Base-by-base conservation (phyloP, 2,113 vertebrate species). In the Rhizomys pruinosus region DNA sequence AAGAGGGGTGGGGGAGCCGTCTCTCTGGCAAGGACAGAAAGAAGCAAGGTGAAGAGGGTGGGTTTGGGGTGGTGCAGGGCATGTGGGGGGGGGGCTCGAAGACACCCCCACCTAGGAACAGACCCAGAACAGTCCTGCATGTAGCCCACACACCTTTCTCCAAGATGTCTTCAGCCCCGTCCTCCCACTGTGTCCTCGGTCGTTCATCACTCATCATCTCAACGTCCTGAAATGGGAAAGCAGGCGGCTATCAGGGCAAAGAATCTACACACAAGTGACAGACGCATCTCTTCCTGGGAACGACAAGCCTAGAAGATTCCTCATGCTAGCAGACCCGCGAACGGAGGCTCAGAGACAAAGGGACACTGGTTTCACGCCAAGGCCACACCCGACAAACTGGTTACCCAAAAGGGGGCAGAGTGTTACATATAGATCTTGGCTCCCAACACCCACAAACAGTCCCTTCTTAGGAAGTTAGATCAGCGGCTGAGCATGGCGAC, bases 151-250 rank as follows among this genome's bases (percentile, higher is more conserved):
- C 92, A 99, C 99, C 99, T 98, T 99, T 99, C 97, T 99, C 99
- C 94, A 99, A 94, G 87, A 99, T 99, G 78, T 99, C 99, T 89
- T 99, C 99, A 0, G 98, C 99, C 25, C 99, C 99, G 0, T 99
- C 99, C 71, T 99, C 99, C 99, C 99, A 99, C 68, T 99, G 98
- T n/a, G 87, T 99, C 99, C 73, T 99, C 99, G 0, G n/a, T 99
- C 99, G n/a, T 89, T 99, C 99, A n/a, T 99, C n/a, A 99, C 92
- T 99, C 99, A 72, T 99, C 99, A 0, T 99, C 99, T 90, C n/a
- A n/a, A 99, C 99, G 89, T 99, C 99, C n/a, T 99, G 84, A 6
- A 94, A 72, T 77, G 15, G 44, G 17, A 85, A 91, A 15, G 59
- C 47, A 27, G 22, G 78, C 0, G 2, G 32, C n/a, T n/a, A n/a